Evolutionary conservation across 2,888 invertebrate genomes (phyloP), one percentile per base, ranked within the genome.

Genomic region (Drosophila neonasuta): DNA sequence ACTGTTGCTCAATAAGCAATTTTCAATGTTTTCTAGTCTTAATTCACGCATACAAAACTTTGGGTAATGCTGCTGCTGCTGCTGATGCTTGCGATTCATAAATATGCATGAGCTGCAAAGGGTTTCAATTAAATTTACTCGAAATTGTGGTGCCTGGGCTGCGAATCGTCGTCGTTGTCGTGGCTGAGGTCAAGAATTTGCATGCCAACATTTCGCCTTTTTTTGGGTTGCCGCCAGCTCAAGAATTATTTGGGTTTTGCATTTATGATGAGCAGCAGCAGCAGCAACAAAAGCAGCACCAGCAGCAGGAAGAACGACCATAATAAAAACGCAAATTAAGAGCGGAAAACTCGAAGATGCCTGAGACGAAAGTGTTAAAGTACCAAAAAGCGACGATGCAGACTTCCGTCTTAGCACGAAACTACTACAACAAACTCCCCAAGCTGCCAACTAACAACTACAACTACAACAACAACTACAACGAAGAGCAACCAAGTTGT

Each of bases 101-200:
- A 84, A 84, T 84, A 84, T 84, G 87, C 74, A 84, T 87, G 78
- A 86, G 77, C 64, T n/a, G 69, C 39, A 61, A 71, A 71, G 77
- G 82, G 76, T 86, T 80, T 86, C 77, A 84, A 84, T 86, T 84
- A 86, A 84, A 79, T 84, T 84, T 79, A 74, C 79, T 81, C 52
- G 39, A 67, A 86, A 77, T 74, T 86, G 75, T 60, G 82, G 72
- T 66, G 71, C 56, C 17, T n/a, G 44, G 20, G 10, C 32, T 32
- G 32, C 32, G 11, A 24, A 4, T 11, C 36, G 15, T 11, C 32
- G n/a, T n/a, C 36, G 36, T n/a, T n/a, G 34, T 46, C 57, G 34
- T 71, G 66, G 66, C 57, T 61, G 64, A 83, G 86, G 86, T 83
- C 84, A 86, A 74, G 84, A 84, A 83, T 84, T 86, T 84, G 86